These are phyloP conservation scores for Siderastrea radians DNA, from an alignment of 92 coral and sea anemone genomes.

Conservation along the genomic window DNA sequence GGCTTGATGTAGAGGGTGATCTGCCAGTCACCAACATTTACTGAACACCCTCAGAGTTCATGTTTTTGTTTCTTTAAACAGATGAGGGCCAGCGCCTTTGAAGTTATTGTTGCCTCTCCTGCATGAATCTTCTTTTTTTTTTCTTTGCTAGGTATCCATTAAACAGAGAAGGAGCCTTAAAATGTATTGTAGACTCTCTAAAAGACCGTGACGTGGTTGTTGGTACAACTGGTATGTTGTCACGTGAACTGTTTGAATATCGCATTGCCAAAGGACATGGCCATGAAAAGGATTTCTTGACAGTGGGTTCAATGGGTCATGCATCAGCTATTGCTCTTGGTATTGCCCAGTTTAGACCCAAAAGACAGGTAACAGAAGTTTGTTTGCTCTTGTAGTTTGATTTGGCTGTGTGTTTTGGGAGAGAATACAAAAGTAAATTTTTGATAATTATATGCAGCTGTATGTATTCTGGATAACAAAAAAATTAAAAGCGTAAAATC, in stretches of 20 bases:
- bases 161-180: conserved; percentile 92
- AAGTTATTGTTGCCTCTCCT: no score
- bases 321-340: conserved; percentile 97
- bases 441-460: not conserved
- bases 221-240: conserved; percentile 99
- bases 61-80: no score
- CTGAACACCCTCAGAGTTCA: no score
- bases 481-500: no score
- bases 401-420: not conserved
- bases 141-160: conserved; percentile 73
- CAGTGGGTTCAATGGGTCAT: conserved; percentile 99
- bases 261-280: conserved; percentile 95
- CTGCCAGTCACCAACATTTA: no score
- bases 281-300: conserved; percentile 97
- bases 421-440: not conserved
- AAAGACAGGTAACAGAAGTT: conserved; percentile 80
- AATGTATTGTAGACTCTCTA: conserved; percentile 81
- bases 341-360: conserved; percentile 92
- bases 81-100: no score
- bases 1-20: no score
- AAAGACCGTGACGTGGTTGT: conserved; percentile 95
- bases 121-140: not conserved
- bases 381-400: not conserved
- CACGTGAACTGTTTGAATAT: conserved; percentile 98
- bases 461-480: no score